These are phyloP conservation scores for Lasioglossum lativentre DNA, from an alignment of 2,888 invertebrate species.

Conservation along the genomic window DNA sequence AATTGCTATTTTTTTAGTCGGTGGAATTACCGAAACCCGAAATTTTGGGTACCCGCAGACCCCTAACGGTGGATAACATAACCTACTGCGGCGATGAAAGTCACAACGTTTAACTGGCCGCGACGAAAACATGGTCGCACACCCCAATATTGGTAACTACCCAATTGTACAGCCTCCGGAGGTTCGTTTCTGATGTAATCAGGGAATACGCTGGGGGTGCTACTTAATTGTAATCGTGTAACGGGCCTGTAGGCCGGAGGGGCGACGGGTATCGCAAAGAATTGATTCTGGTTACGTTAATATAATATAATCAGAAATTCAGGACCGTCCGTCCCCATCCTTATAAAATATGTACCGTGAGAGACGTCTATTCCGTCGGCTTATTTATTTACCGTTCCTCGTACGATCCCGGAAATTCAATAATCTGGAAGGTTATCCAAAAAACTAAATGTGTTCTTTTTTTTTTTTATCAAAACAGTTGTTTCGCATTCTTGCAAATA, in stretches of 20 bases:
- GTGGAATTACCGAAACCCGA: no score
- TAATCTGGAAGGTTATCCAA: neutral
- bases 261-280: conserved; percentile 65
- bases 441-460: neutral
- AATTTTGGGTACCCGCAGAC: neutral
- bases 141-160: conserved; percentile 63
- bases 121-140: conserved; percentile 49
- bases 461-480: neutral
- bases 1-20: no score
- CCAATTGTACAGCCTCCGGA: conserved; percentile 64
- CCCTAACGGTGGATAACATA: neutral
- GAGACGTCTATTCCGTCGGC: conserved; percentile 20
- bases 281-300: conserved; percentile 66
- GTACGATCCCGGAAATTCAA: conserved; percentile 13
- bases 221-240: conserved; percentile 73
- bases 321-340: conserved; percentile 26
- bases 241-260: conserved; percentile 52
- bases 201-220: conserved; percentile 64
- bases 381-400: conserved; percentile 25
- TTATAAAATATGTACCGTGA: conserved; percentile 57
- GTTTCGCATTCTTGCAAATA: no score
- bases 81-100: conserved; percentile 23
- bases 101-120: conserved; percentile 54
- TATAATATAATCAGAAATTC: conserved; percentile 68
- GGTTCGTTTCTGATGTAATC: conserved; percentile 67